phyloP scores from a whole-genome alignment of 2,797 vertebrate genomes.

The Tapera naevia region DNA sequence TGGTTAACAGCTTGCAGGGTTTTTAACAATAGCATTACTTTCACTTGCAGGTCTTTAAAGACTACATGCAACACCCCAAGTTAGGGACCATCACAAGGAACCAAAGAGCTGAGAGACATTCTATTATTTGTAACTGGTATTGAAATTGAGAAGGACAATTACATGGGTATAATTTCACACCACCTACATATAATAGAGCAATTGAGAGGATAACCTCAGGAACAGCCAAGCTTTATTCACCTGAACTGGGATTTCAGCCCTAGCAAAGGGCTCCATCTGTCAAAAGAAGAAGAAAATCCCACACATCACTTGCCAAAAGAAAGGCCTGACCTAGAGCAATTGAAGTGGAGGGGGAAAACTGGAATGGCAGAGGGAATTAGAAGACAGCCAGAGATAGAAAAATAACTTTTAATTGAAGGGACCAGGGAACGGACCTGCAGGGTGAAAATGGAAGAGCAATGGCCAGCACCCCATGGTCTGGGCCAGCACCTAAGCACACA shows the following conservation, averaged over 20 bases:
- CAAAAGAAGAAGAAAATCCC: background rate
- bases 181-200: background rate
- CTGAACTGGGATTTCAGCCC: background rate
- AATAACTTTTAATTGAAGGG: background rate
- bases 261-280: background rate
- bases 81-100: background rate
- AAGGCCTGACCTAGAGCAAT: background rate
- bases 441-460: background rate
- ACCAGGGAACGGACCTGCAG: background rate
- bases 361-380: background rate
- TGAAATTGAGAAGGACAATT: background rate
- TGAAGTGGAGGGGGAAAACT: background rate
- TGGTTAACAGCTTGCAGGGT: background rate
- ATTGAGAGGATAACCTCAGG: background rate
- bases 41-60: background rate
- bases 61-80: background rate
- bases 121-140: background rate
- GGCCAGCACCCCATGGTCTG: rapidly evolving
- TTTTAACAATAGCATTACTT: background rate
- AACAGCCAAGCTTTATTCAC: background rate
- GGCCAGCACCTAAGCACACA: background rate
- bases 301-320: background rate
- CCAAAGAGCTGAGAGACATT: background rate
- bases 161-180: background rate
- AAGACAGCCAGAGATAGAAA: background rate